A percentile compares a stretch with the other conserved stretches of the same genome.
These are phyloP conservation scores for Brenthis daphne DNA, from an alignment of 2,888 invertebrate genomes.

Conservation along the genomic window DNA sequence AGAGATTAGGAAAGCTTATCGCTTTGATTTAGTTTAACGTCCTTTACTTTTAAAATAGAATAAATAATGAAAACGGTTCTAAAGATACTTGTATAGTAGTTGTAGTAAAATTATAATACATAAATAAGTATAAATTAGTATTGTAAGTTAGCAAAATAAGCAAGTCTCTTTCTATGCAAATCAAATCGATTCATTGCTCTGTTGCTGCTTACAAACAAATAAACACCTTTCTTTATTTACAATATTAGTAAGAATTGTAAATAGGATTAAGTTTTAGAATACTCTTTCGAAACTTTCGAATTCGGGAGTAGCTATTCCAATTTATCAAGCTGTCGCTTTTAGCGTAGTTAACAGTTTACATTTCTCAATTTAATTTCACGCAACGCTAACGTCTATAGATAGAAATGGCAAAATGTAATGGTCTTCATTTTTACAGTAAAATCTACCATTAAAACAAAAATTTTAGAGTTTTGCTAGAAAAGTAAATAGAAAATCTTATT, in stretches of 20 bases:
- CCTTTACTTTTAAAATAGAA: neutral
- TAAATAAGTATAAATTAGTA: too few species aligned
- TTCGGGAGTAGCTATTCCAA: conserved; percentile 19
- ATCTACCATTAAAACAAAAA: conserved; percentile 4
- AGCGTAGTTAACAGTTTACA: conserved; percentile 32
- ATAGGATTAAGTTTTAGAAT: neutral
- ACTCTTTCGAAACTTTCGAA: conserved; percentile 5
- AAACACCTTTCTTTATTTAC: too few species aligned
- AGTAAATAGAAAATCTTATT: neutral
- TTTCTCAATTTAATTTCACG: conserved; percentile 35
- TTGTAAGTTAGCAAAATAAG: too few species aligned
- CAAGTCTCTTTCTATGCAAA: too few species aligned
- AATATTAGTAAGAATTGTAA: too few species aligned
- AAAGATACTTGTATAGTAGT: neutral
- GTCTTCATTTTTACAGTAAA: too few species aligned
- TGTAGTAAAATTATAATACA: too few species aligned
- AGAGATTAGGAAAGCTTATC: conserved; percentile 9
- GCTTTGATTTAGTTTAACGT: conserved; percentile 9
- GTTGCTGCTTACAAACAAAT: too few species aligned
- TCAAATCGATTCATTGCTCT: too few species aligned
- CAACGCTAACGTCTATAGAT: conserved; percentile 24
- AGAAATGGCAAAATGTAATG: conserved; percentile 5
- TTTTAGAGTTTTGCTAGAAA: neutral
- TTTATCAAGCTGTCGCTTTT: conserved; percentile 23
- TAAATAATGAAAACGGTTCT: neutral